Base-by-base conservation (phyloP, 2,797 vertebrate species). In the Cynodonichthys magdalenae region DNA sequence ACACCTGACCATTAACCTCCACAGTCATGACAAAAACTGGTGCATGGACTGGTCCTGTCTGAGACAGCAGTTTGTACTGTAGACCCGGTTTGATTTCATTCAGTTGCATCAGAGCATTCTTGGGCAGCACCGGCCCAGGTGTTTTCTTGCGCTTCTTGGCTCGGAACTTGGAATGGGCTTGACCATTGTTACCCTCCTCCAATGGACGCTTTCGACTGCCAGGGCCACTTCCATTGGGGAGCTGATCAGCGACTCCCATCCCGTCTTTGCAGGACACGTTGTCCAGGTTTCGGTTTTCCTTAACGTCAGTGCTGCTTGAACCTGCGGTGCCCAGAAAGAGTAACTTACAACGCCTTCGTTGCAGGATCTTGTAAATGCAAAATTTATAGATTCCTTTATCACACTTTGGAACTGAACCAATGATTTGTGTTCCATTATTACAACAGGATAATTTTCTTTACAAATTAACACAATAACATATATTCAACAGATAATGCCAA, bases 351-450 rank as follows among this genome's bases (percentile, higher is more conserved):
- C 93, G 97, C 96, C 97, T 98, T 98, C 95, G 96, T 94, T 97
- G 97, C 95, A 97, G 97, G 97, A 98, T 92, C 97, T 98, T 99
- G 97, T 98, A 99, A 99, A 99, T 98, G 96, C 91, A 99, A 98
- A 99, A 98, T 98, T 98, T 97, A 98, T 95, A 96, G 95, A 96
- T 97, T 97, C 97, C 96, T 97, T 97, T 94, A 96, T 95, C 94
- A 94, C 90, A 93, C 96, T 97, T 97, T 98, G 97, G 93, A 95
- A 96, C 94, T 93, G 95, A 96, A 93, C 88, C 93, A 95, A 95
- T 96, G 96, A 95, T 97, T 95, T 96, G 96, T 96, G 95, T 94
- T 95, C 89, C 90, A 83, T 83, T 75, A 80, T 81, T 41, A 75
- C 41, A 63, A 59, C 72, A 81, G 83, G 57, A 67, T 36, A 71